phyloP scores from a whole-genome alignment of 2,113 vertebrate genomes.

The Prochilodus magdalenae region DNA sequence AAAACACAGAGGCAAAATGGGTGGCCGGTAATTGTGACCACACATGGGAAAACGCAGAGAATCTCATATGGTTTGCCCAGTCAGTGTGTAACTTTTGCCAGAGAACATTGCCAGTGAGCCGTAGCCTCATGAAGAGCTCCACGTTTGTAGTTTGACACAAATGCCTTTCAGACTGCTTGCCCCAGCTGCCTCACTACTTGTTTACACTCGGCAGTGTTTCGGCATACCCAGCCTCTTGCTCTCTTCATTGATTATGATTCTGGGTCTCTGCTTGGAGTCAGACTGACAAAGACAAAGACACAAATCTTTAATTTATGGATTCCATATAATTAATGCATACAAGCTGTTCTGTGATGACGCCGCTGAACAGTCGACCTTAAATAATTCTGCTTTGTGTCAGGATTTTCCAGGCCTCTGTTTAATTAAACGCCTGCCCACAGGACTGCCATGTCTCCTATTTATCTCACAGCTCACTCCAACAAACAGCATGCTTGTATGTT shows the following conservation, averaged over 20 bases:
- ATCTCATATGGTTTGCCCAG: slow-evolving; percentile 17
- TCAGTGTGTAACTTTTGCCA: background rate
- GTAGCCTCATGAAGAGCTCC: slow-evolving; percentile 13
- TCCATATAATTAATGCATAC: slow-evolving; percentile 61
- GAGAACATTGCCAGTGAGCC: background rate
- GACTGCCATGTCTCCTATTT: slow-evolving; percentile 13
- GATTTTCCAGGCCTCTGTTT: slow-evolving; percentile 36
- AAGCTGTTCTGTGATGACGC: slow-evolving; percentile 54
- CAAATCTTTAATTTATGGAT: slow-evolving; percentile 64
- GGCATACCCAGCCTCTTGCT: slow-evolving; percentile 25
- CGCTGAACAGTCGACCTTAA: slow-evolving; percentile 50
- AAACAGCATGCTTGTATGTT: slow-evolving; percentile 22
- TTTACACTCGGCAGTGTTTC: slow-evolving; percentile 34
- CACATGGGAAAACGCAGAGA: slow-evolving; percentile 4
- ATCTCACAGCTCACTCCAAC: background rate
- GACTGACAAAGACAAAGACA: slow-evolving; percentile 40
- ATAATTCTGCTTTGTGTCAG: slow-evolving; percentile 51
- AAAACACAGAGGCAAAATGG: background rate
- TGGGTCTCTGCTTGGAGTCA: slow-evolving; percentile 27
- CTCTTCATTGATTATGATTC: slow-evolving; percentile 50
- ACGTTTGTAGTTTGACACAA: slow-evolving; percentile 35
- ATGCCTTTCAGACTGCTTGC: slow-evolving; percentile 8
- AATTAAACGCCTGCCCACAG: slow-evolving; percentile 40
- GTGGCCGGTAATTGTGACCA: background rate
- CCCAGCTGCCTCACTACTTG: slow-evolving; percentile 28